Base-by-base conservation (phyloP, 2,113 vertebrate species). In the Muscicapa adusta region DNA sequence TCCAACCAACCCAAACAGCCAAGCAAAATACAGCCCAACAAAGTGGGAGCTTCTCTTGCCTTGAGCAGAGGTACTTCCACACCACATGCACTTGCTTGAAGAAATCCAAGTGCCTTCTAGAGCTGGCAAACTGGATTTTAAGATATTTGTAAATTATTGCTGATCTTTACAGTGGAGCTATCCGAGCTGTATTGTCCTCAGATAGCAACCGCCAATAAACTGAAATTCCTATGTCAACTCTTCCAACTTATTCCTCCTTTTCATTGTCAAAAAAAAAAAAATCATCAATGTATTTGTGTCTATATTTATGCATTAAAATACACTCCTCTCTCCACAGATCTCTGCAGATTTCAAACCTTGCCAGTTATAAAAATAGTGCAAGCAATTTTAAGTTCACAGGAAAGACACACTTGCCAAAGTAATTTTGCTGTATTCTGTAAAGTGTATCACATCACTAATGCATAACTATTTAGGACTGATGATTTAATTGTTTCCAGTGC, bases 31-130 rank as follows among this genome's bases (percentile, higher is more conserved):
- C 0, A 0, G 12, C 15, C 67, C 57, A 45, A 45, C 22, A 24
- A 47, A 56, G 65, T 1, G 12, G 18, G 38, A 34, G 61, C 29
- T 60, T 57, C 33, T 50, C 43, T 60, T 2, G 0, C 20, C 43
- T 40, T 7, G 4, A 65, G 20, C 16, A 45, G 40, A 72, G 14
- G 15, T 18, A 73, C 38, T 38, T 48, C 50, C 42, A 85, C 1
- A 4, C 17, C 58, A 73, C n/a, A 50, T 0, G 3, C 16, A 56
- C 14, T 29, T 11, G 4, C 56, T 20, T 8, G 0, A n/a, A 70
- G 25, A 91, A 87, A 67, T 22, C 8, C n/a, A 53, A 24, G 45
- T 1, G 19, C 33, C 34, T 76, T 48, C 38, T 9, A 15, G 14
- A 51, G 63, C 18, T 42, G 22, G 12, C 25, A 87, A 50, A 89